These are phyloP conservation scores for Omphaloscelis lunosa DNA, from an alignment of 2,888 invertebrate species.

Conservation along the genomic window DNA sequence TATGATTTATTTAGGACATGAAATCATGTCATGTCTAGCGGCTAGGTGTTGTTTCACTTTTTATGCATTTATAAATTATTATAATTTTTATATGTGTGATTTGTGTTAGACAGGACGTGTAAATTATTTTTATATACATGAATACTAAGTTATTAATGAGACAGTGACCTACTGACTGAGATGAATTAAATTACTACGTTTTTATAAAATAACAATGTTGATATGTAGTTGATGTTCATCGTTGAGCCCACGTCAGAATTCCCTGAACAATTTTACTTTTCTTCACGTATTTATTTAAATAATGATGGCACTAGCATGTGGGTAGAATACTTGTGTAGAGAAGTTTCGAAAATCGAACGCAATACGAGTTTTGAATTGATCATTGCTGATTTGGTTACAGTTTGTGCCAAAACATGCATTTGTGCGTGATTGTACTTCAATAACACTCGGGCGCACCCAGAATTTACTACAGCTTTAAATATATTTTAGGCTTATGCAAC, in stretches of 20 bases:
- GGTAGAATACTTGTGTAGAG: slow-evolving; percentile 58
- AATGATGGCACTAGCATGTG: slow-evolving; percentile 70
- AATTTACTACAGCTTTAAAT: slow-evolving; percentile 35
- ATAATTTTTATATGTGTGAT: slow-evolving; percentile 18
- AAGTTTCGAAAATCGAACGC: slow-evolving; percentile 80
- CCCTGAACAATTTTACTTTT: slow-evolving; percentile 76
- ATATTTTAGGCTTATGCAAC: slow-evolving; percentile 59
- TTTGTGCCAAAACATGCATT: slow-evolving; percentile 70
- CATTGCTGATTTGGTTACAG: slow-evolving; percentile 66
- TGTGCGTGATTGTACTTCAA: slow-evolving; percentile 66
- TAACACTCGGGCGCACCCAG: slow-evolving; percentile 45
- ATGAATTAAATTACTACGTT: background rate
- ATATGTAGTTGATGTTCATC: background rate
- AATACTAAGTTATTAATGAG: slow-evolving; percentile 29
- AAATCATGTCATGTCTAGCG: slow-evolving; percentile 9
- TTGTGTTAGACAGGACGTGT: slow-evolving; percentile 22
- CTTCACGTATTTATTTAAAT: slow-evolving; percentile 80
- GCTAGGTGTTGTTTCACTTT: slow-evolving; percentile 21
- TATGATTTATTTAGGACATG: background rate
- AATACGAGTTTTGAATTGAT: slow-evolving; percentile 74
- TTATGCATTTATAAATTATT: slow-evolving; percentile 14
- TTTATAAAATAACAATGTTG: background rate
- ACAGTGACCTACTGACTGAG: slow-evolving; percentile 40
- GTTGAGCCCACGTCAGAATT: slow-evolving; percentile 21
- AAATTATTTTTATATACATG: slow-evolving; percentile 21